Evolutionary conservation across 2,113 vertebrate genomes (phyloP).

Genomic region (Phaetusa simplex): DNA sequence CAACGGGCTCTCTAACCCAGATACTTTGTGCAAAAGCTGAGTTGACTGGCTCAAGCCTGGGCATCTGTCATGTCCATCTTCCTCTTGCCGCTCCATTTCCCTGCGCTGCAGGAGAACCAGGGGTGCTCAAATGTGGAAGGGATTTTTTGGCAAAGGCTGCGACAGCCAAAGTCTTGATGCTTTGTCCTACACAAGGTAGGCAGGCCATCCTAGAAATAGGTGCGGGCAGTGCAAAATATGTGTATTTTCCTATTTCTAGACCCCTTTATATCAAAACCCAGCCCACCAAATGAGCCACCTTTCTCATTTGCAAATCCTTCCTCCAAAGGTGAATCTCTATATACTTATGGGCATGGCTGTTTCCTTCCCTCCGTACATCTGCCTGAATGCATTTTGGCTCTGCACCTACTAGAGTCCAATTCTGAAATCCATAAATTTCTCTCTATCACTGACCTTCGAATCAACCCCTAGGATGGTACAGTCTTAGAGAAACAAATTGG

Average conservation of each 20-base stretch:
- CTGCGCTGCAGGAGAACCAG: not conserved
- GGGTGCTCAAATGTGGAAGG: not conserved
- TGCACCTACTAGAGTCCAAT: not conserved
- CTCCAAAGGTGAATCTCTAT: not conserved
- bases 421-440: not conserved
- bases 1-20: constrained; percentile 20
- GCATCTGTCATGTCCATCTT: constrained; percentile 18
- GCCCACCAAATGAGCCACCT: not conserved
- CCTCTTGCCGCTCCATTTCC: constrained; percentile 52
- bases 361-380: not conserved
- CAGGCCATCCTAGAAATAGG: not conserved
- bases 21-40: not conserved
- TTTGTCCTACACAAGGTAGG: not conserved
- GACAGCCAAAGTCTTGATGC: not conserved
- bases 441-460: not conserved
- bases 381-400: not conserved
- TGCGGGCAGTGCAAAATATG: not conserved
- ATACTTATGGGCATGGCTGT: not conserved
- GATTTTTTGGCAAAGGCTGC: not conserved
- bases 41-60: not conserved
- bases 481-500: not conserved
- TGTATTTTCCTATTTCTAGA: not conserved
- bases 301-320: not conserved
- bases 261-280: not conserved
- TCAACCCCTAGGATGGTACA: not conserved